Evolutionary conservation across 1,140 invertebrate species (phyloP), one percentile per base, ranked within the genome.

Genomic region (Mamestra configurata): DNA sequence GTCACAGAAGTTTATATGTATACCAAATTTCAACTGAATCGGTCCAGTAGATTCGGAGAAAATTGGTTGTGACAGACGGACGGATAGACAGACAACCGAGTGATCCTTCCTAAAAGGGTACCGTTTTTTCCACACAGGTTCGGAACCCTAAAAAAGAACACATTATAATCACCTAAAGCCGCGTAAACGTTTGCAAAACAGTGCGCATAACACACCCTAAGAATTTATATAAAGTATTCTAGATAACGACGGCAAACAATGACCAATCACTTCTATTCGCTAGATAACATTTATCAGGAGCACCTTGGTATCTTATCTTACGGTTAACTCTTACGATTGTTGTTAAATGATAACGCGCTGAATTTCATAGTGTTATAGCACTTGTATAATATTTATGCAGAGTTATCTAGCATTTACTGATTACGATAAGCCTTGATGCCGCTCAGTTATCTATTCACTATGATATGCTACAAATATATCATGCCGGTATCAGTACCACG

Each of bases 241-340:
- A 31, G 55, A 59, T 59, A 59, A 31, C 24, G 0, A 27, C 10
- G 4, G 55, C 55, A 15, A 15, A 27, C 24, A 24, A 27, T 27
- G 11, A 31, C 11, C 31, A 59, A 35, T 22, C n/a, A 40, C 61
- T 40, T 8, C 18, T 22, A 24, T 24, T 24, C 20, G 6, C 59
- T 37, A 66, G 61, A 66, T 66, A 40, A 40, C 35, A 20, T 10
- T 40, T 66, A 66, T 66, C 61, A 66, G 61, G 18, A 35, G 18
- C 31, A 64, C 31, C n/a, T 13, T 24, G 15, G 11, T 66, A 66
- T 66, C 35, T 66, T 66, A 66, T 66, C 61, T 20, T 13, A 40
- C 35, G 40, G 35, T 40, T 22, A 37, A 66, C 61, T 66, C 35
- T 66, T 22, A 20, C 61, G 20, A 40, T 11, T 40, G 35, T 66